Evolutionary conservation across 2,113 vertebrate species (phyloP).

Genomic region (Nannospalax galili): DNA sequence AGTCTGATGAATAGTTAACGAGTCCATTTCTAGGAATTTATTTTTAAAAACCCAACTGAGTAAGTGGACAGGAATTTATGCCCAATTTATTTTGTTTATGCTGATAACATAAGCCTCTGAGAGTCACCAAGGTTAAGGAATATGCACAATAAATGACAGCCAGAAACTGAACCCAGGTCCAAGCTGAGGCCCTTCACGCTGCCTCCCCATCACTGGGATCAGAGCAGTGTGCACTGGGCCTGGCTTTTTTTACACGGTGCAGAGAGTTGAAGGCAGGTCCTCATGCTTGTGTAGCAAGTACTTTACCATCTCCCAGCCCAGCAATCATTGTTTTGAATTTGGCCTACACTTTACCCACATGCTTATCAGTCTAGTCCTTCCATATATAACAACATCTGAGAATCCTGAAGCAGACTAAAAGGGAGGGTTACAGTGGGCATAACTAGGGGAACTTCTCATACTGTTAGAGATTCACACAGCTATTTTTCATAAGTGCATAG

Average conservation of each 20-base stretch:
- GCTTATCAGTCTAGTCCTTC: background rate
- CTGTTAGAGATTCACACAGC: background rate
- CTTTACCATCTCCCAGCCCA: background rate
- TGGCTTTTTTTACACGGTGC: background rate
- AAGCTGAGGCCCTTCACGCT: background rate
- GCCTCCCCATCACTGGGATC: background rate
- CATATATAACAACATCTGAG: background rate
- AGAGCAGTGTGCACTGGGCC: too few relatives aligned
- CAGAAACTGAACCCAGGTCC: background rate
- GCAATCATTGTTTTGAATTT: background rate
- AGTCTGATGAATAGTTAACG: background rate
- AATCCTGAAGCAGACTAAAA: background rate
- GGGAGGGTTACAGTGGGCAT: background rate
- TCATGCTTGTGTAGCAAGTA: too few relatives aligned
- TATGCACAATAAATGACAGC: background rate
- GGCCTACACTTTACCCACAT: background rate
- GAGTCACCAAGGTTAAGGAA: background rate
- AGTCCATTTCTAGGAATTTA: background rate
- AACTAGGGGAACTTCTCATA: background rate
- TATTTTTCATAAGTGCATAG: background rate
- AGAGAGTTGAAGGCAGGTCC: too few relatives aligned
- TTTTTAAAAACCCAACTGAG: background rate
- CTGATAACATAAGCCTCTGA: background rate
- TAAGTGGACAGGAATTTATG: background rate
- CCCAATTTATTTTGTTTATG: background rate